Base-by-base conservation (phyloP, 2,888 invertebrate genomes). In the Eurytoma californica region DNA sequence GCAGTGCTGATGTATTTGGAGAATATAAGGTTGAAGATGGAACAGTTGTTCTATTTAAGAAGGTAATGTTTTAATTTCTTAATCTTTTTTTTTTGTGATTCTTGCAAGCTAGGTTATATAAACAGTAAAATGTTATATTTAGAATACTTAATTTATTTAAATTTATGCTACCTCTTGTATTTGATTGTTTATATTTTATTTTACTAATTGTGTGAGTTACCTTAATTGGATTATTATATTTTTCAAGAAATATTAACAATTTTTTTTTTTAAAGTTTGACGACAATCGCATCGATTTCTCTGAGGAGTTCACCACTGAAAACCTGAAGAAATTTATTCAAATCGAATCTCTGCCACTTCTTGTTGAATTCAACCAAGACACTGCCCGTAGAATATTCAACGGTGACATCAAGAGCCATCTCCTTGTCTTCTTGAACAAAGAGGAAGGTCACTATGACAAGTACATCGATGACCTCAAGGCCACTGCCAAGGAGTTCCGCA, bases 331-430 rank as follows among this genome's bases (percentile, higher is more conserved):
- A 85, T 98, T 98, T 93, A 94, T 98, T 84, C 92, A 93, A 82
- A 92, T 94, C 60, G 95, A 98, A 89, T 94, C 97, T 74, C 92
- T 99, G 89, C 98, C 98, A 24, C 91, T 97, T 82, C 94, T 98
- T 83, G 96, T 98, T 75, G 98, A 99, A 91, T 99, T 99, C 92
- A 98, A 97, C 85, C 98, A 98, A 86, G 97, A 98, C 91, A 98
- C 97, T 49, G 99, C 99, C 14, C 96, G 97, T 89, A 98, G 98
- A 91, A 98, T 99, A 91, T 99, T 99, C 90, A 97, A 98, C 74
- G 99, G 99, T 84, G 97, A 97, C 80, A 96, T 99, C 92, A 98
- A 99, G 92, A 97, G 95, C 87, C 99, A 99, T 91, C 93, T 98
- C 84, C 93, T 99, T 82, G 91, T 99, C 88, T 99, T 99, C 94